Percentiles rank a stretch among this genome's conserved stretches.
These are phyloP conservation scores for Taenioides sp. DNA, from an alignment of 2,797 vertebrate genomes.

Conservation along the genomic window DNA sequence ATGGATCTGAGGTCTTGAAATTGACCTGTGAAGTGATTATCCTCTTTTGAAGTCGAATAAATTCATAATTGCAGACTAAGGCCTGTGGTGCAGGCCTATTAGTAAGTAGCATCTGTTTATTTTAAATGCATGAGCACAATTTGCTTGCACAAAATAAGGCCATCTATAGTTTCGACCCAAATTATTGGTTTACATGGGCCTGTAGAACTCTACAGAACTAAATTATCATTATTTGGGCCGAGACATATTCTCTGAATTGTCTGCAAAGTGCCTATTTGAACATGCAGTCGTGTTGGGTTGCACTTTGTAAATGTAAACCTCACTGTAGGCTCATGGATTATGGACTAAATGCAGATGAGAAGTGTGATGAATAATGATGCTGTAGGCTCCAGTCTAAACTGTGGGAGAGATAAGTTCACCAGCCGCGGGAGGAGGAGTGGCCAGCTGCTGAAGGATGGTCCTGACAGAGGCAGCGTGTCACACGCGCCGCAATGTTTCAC, in stretches of 20 bases:
- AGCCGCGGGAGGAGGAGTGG: conserved; percentile 2
- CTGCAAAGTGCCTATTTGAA: not conserved
- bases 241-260: not conserved
- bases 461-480: conserved; percentile 4
- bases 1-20: not conserved
- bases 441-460: not conserved
- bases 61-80: not conserved
- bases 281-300: not conserved
- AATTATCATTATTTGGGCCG: not conserved
- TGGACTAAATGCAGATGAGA: not conserved
- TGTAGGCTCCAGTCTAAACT: not conserved
- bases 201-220: not conserved
- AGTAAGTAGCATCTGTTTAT: not conserved
- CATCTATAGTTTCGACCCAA: not conserved
- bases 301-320: not conserved
- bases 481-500: conserved; percentile 4
- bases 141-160: not conserved
- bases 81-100: not conserved
- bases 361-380: not conserved
- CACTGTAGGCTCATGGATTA: not conserved
- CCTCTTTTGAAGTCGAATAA: not conserved
- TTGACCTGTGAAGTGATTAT: not conserved
- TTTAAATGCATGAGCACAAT: not conserved
- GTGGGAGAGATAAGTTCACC: not conserved
- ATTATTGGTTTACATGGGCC: not conserved